Conservation (phyloP, 2,797 vertebrate genomes). For the Thripadectes ignobilis region DNA sequence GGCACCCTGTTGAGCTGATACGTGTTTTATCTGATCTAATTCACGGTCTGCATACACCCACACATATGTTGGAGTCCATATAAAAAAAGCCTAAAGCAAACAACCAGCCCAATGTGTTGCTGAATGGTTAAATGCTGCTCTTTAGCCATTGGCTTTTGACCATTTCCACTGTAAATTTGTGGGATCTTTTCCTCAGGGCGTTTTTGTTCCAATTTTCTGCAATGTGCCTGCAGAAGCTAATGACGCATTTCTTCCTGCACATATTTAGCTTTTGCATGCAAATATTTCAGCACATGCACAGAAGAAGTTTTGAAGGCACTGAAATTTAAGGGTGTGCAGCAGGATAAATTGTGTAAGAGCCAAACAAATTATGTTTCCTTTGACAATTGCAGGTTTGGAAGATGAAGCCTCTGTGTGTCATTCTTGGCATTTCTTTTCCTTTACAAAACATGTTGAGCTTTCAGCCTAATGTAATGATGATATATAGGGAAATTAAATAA, state of each 20-base stretch:
- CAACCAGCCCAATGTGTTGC: neutral
- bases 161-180: neutral
- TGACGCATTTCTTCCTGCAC: neutral
- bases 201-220: slow-evolving; percentile 4
- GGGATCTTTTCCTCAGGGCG: neutral
- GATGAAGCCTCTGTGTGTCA: neutral
- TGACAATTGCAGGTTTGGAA: neutral
- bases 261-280: neutral
- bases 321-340: neutral
- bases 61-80: neutral
- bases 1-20: slow-evolving; percentile 23
- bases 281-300: neutral
- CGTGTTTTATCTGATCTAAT: slow-evolving; percentile 32
- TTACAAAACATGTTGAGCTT: neutral
- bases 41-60: neutral
- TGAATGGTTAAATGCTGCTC: neutral
- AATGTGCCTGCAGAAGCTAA: neutral
- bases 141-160: neutral
- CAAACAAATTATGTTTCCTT: neutral
- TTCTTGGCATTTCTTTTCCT: slow-evolving; percentile 11
- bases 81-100: neutral
- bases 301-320: neutral
- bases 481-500: slow-evolving; percentile 1
- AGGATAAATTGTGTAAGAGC: neutral
- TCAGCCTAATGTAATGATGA: neutral